phyloP scores from a whole-genome alignment of 2,888 invertebrate genomes.

The Odontomyia ornata region DNA sequence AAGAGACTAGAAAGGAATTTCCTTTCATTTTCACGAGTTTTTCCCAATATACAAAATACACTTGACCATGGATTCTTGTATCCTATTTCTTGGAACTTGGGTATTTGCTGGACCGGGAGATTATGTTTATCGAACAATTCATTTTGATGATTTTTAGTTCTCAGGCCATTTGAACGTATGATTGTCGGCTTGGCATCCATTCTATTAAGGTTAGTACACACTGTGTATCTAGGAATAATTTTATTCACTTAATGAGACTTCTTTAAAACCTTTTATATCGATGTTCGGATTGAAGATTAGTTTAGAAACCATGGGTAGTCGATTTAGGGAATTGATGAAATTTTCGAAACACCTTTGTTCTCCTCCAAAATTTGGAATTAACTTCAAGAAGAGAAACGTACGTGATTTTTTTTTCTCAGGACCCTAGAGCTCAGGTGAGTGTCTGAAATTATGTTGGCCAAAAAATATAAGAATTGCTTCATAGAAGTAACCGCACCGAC shows the following conservation, averaged over 20 bases:
- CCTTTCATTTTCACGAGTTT: not conserved
- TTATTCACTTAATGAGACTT: no score
- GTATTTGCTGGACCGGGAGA: conserved; percentile 29
- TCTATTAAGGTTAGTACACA: not conserved
- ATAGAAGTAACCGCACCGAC: conserved; percentile 39
- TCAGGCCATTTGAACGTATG: not conserved
- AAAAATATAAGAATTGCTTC: not conserved
- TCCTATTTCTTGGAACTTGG: conserved; percentile 47
- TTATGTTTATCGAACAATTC: conserved; percentile 48
- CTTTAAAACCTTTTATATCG: no score
- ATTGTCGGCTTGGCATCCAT: not conserved
- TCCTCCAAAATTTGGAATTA: no score
- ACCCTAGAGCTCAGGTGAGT: not conserved
- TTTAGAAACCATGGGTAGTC: no score
- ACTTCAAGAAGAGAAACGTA: no score
- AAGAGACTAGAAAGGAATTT: not conserved
- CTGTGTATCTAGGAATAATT: not conserved
- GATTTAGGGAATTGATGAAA: no score
- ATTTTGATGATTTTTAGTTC: conserved; percentile 35
- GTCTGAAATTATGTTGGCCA: not conserved
- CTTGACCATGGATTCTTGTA: conserved; percentile 33
- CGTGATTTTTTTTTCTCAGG: not conserved
- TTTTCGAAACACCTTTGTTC: no score
- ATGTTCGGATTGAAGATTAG: no score
- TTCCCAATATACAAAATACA: conserved; percentile 22